Conservation (phyloP, 2,797 vertebrate species). For the Cephalopachus bancanus region DNA sequence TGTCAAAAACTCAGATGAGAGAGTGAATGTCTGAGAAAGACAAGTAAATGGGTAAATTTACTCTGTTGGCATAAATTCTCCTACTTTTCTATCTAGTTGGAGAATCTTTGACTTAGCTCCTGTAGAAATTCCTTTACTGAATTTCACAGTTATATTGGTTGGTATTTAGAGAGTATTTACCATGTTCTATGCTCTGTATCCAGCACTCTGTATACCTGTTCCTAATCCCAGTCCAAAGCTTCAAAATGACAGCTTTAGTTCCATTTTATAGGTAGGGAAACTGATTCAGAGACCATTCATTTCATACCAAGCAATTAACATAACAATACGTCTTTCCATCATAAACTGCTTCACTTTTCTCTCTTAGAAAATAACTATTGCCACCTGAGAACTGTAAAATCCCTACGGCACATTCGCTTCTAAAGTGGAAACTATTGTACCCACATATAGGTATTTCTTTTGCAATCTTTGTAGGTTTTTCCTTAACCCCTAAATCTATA, state of each 20-base stretch:
- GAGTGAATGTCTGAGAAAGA: not conserved
- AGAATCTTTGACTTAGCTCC: not conserved
- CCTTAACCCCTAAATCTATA: not conserved
- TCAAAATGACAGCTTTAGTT: not conserved
- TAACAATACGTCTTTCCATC: not conserved
- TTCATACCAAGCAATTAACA: not conserved
- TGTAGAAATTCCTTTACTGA: not conserved
- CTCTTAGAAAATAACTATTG: conserved; percentile 56
- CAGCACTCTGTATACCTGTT: not conserved
- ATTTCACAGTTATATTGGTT: not conserved
- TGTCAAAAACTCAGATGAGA: conserved; percentile 36
- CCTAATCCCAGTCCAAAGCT: not conserved
- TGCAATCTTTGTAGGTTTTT: conserved; percentile 27
- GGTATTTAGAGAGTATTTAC: not conserved
- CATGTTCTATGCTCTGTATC: not conserved
- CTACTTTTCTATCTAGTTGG: not conserved
- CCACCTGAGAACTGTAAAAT: not conserved
- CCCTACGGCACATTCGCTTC: not conserved
- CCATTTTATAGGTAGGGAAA: conserved; percentile 3
- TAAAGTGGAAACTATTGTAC: conserved; percentile 29
- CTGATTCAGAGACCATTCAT: not conserved
- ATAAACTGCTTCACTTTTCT: conserved; percentile 47
- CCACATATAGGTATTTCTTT: not conserved
- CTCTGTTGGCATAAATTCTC: not conserved
- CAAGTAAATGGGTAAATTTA: not conserved